These are phyloP conservation scores for Maniola jurtina DNA, from an alignment of 1,140 invertebrate genomes.

Conservation along the genomic window DNA sequence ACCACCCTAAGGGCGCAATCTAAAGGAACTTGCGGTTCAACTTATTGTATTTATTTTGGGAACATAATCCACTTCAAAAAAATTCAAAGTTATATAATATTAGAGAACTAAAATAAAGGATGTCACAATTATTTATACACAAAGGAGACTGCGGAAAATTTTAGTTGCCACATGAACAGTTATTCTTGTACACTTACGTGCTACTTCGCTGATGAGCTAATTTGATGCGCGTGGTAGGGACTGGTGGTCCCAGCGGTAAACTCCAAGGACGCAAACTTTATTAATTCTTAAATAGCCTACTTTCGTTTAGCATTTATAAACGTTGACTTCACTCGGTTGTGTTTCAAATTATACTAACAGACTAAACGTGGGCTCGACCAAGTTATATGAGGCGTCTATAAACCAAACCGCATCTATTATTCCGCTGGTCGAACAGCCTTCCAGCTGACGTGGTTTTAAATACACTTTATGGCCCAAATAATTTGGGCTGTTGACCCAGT, in stretches of 20 bases:
- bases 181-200: slow-evolving; percentile 11
- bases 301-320: slow-evolving; percentile 23
- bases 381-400: slow-evolving; percentile 75
- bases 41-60: too few species aligned
- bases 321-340: slow-evolving; percentile 57
- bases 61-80: too few species aligned
- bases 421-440: slow-evolving; percentile 49
- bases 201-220: not conserved
- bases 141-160: not conserved
- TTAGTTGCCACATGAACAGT: not conserved
- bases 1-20: too few species aligned
- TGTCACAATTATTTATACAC: not conserved
- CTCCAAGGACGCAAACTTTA: not conserved
- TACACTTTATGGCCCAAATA: slow-evolving; percentile 66
- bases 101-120: not conserved
- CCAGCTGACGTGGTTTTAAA: slow-evolving; percentile 73
- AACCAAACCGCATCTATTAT: slow-evolving; percentile 76
- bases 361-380: slow-evolving; percentile 44
- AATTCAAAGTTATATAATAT: too few species aligned
- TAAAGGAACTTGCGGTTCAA: too few species aligned
- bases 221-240: not conserved
- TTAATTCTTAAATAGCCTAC: not conserved
- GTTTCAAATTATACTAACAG: slow-evolving; percentile 74
- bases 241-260: not conserved
- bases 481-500: slow-evolving; percentile 60